Conservation (phyloP, 2,113 vertebrate species). For the Danio rerio region GRCz12tu NC_133181.1:46570501-46571000, state of each 20-base stretch:
- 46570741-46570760: constrained; percentile 8
- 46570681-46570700: neutral
- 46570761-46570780: constrained; percentile 31
- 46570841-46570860: constrained; percentile 36
- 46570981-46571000: neutral
- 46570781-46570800: constrained; percentile 21
- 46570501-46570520: constrained; percentile 1
- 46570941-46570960: constrained; percentile 38
- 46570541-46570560: constrained; percentile 17
- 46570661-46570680: neutral
- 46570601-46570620: neutral
- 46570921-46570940: constrained; percentile 33
- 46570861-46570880: constrained; percentile 40
- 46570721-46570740: constrained; percentile 26
- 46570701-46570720: neutral
- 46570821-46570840: constrained; percentile 8
- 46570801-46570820: constrained; percentile 40
- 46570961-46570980: constrained; percentile 7
- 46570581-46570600: constrained; percentile 4
- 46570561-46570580: constrained; percentile 11
- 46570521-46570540: constrained; percentile 25
- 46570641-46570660: neutral
- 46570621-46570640: constrained; percentile 4
- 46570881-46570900: constrained; percentile 48
- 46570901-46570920: constrained; percentile 39